Base-by-base conservation (phyloP, 2,113 vertebrate genomes). In the Dasyurus viverrinus region DNA sequence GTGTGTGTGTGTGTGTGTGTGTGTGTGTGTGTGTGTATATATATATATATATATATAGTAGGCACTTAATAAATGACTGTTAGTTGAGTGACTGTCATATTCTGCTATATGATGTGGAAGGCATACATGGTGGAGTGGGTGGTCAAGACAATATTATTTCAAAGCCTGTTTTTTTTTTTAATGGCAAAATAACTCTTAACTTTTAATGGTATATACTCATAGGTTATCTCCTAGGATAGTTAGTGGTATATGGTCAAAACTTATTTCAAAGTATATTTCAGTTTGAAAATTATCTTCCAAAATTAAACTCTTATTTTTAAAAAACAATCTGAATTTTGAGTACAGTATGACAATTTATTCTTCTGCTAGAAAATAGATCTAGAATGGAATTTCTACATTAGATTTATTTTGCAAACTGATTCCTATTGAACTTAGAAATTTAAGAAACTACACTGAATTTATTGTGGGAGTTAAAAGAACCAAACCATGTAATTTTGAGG, bases 291-390 rank as follows among this genome's bases (percentile, higher is more conserved):
- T n/a, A 48, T 84, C 93, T 96, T 91, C 89, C 50, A 89, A 54
- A 97, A 92, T 54, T 0, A 92, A 47, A 36, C 91, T n/a, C 26
- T 89, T 84, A n/a, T 42, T 48, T 76, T 42, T 47, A 26, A 54
- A n/a, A n/a, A n/a, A 60, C 89, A 50, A 90, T 48, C 50, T 53
- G 52, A 90, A 53, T 0, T 1, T 42, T n/a, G 54, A 97, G 92
- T 42, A 57, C 46, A 84, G 68, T 53, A 42, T 93, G 53, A 10
- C 92, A 93, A 89, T 93, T 50, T 47, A 68, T 54, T 55, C 68
- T 91, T 94, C 96, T 96, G 95, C 93, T 97, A 97, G 93, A 94
- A 95, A 94, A 96, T 27, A 53, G 91, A 47, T 92, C 57, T 95
- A 94, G 90, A 91, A 93, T 14, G 96, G 93, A 94, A 93, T 92